phyloP scores from a whole-genome alignment of 53 echinoderm and acorn worm genomes.

The Arbacia lixula region DNA sequence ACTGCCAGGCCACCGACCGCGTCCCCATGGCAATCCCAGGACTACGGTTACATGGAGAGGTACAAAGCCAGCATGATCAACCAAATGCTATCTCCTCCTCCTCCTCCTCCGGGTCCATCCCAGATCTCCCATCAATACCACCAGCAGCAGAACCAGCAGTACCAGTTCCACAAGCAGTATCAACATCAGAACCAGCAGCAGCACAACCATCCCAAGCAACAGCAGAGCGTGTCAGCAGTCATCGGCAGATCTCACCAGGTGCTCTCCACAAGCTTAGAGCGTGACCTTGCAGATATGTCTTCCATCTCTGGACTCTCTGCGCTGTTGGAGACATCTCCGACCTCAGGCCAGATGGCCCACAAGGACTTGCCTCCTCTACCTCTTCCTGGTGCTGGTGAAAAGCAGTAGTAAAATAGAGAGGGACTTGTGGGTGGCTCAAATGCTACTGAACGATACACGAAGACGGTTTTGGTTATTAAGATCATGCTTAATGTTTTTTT shows the following conservation, averaged over 20 bases:
- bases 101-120: conserved; percentile 10
- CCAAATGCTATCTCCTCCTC: conserved; percentile 19
- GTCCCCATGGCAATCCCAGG: conserved; percentile 4
- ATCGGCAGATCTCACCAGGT: neutral
- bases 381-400: conserved; percentile 11
- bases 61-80: conserved; percentile 18
- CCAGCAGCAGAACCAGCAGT: neutral
- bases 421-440: no score
- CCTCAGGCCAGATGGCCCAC: conserved; percentile 16
- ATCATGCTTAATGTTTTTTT: no score
- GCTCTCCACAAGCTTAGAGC: conserved; percentile 25
- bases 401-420: conserved; percentile 9
- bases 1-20: neutral
- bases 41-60: conserved; percentile 25
- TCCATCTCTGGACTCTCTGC: conserved; percentile 21
- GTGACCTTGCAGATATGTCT: conserved; percentile 27
- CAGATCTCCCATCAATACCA: conserved; percentile 15
- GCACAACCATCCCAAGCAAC: neutral
- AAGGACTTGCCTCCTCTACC: neutral
- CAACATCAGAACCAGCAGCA: neutral
- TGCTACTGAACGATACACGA: no score
- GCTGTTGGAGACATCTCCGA: conserved; percentile 19
- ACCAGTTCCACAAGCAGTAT: neutral
- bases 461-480: no score
- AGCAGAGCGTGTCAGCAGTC: conserved; percentile 19